A percentile compares a stretch with the other conserved stretches of the same genome.
phyloP scores from a whole-genome alignment of 2,797 vertebrate species.

The Siniperca undulata region DNA sequence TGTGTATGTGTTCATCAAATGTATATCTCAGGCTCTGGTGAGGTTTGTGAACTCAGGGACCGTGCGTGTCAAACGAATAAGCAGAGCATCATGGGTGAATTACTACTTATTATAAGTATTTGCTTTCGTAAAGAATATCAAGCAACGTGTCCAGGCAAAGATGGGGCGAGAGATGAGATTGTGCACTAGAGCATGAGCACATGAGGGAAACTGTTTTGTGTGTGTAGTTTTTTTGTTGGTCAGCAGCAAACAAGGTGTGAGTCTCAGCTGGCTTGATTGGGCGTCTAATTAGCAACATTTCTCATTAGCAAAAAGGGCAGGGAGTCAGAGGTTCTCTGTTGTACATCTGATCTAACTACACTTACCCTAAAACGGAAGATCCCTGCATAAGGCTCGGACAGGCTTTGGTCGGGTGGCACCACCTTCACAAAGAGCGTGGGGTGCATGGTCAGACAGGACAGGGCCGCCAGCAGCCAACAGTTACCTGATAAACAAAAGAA shows the following conservation, averaged over 20 bases:
- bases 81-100: not conserved
- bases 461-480: slow-evolving; percentile 88
- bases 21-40: no score
- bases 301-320: slow-evolving; percentile 29
- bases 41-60: no score
- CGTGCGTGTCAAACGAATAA: no score
- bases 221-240: not conserved
- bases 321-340: not conserved
- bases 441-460: slow-evolving; percentile 87
- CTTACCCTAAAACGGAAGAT: slow-evolving; percentile 87
- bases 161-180: not conserved
- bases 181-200: no score
- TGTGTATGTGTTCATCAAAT: not conserved
- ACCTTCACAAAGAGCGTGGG: slow-evolving; percentile 84
- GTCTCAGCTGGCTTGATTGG: slow-evolving; percentile 50
- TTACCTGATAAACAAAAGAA: slow-evolving; percentile 77
- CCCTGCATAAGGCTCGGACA: slow-evolving; percentile 82
- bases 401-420: slow-evolving; percentile 83
- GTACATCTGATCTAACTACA: not conserved
- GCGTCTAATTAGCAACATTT: slow-evolving; percentile 45
- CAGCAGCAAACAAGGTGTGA: slow-evolving; percentile 38
- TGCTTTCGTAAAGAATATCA: not conserved
- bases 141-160: slow-evolving; percentile 1
- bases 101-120: not conserved
- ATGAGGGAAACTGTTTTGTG: not conserved